Base-by-base conservation (phyloP, 2,113 vertebrate species). In the Pteruthius melanotis region DNA sequence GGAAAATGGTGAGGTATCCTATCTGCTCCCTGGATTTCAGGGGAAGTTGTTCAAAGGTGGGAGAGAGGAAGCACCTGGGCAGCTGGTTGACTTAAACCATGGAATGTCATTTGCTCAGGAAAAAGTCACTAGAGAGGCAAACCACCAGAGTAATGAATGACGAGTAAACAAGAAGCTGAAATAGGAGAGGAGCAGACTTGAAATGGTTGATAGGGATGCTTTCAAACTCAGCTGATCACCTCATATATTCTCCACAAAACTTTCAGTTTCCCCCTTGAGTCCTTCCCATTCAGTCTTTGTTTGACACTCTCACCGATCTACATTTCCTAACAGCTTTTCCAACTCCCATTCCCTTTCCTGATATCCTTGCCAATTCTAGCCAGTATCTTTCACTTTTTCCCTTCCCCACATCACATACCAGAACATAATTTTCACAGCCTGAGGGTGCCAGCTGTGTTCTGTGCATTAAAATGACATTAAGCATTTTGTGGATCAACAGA, bases 281-380 rank as follows among this genome's bases (percentile, higher is more conserved):
- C 88, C 61, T 95, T 81, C 69, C 50, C 45, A 59, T 93, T 90
- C 85, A 52, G 84, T 72, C 63, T 94, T 96, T 89, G 68, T 95
- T 95, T 91, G 95, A 94, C 95, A 94, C 77, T 90, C 57, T 80
- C 74, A 95, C 94, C 93, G 89, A 89, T 91, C 89, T 94, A 71
- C 91, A 76, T 97, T 97, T 96, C 94, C 89, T 95, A 94, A 93
- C 94, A 96, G 94, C 91, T 95, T 96, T 95, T 94, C 78, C 87
- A 94, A 95, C 65, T 93, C 91, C 65, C 93, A 85, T 94, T 94
- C 92, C 87, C 82, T 88, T 94, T 96, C 94, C 83, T 88, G 84
- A 64, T 79, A 83, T 91, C 57, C 71, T 80, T 96, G 95, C 96
- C 96, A 97, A 97, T 95, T 80, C 61, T 76, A 96, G 77, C 52